Evolutionary conservation across 2,888 invertebrate species (phyloP), one percentile per base, ranked within the genome.

Genomic region (Drosophila subsilvestris): DNA sequence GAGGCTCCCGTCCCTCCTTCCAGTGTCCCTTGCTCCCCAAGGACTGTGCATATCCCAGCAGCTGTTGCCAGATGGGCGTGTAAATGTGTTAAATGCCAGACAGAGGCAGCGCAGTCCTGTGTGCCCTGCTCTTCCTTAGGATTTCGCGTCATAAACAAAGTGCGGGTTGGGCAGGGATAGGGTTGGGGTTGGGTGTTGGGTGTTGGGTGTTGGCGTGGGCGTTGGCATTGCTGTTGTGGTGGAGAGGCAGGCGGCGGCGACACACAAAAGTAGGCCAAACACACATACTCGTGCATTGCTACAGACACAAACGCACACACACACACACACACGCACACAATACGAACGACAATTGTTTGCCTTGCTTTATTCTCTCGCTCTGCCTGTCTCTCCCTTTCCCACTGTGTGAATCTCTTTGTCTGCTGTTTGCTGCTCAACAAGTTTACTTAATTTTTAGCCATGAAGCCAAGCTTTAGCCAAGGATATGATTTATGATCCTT

Each of bases 21-120:
- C 37, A 37, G 37, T 12, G 12, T 12, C 12, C 32, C 32, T 14
- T 9, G 55, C 29, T 14, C 43, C 29, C 45, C 18, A 32, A 14
- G 47, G 45, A 47, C 18, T 57, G 17, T 54, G 62, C 70, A 73
- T 75, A 70, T 74, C 74, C 59, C 61, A 68, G 70, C 82, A 82
- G 82, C 82, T 82, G 82, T 82, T 82, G 82, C 82, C 82, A 85
- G 79, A 77, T 82, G 81, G 81, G 81, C 77, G 81, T 84, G 81
- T 72, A 77, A 81, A 74, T 83, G 78, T 73, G 83, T 44, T 80
- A 76, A 83, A 70, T 74, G 76, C 70, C 66, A 71, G 62, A 54
- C 75, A 65, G 54, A 63, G 63, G 66, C 74, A 78, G 73, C 49
- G 73, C 49, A 58, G 44, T 55, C 60, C 50, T 49, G 54, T 44